Evolutionary conservation across 2,888 invertebrate species (phyloP).

Genomic region (Galerucella pusilla): DNA sequence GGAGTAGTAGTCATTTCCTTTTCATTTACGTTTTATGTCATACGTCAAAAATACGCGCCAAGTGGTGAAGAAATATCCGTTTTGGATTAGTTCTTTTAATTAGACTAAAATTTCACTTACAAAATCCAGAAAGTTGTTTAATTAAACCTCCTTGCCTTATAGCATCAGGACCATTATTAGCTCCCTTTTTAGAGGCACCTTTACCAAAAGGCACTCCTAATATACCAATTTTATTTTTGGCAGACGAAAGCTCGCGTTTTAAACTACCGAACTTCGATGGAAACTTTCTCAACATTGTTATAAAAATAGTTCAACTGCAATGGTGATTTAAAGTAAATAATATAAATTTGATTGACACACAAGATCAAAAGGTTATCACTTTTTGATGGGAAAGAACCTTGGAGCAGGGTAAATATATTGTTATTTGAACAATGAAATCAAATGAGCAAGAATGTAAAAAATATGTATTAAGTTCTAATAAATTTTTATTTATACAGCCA

Average conservation of each 20-base stretch:
- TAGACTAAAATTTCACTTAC: constrained; percentile 62
- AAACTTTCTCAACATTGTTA: constrained; percentile 16
- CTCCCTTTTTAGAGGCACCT: constrained; percentile 78
- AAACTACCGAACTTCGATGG: constrained; percentile 17
- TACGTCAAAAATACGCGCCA: too few relatives aligned
- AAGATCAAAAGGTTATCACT: constrained; percentile 22
- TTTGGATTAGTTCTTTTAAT: too few relatives aligned
- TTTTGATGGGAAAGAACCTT: background rate
- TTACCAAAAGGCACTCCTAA: constrained; percentile 85
- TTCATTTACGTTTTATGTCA: too few relatives aligned
- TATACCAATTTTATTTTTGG: constrained; percentile 71
- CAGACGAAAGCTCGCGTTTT: constrained; percentile 40
- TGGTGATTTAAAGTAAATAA: background rate
- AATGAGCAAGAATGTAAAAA: too few relatives aligned
- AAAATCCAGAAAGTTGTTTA: constrained; percentile 70
- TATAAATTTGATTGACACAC: background rate
- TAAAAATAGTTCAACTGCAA: background rate
- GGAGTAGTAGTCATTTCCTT: too few relatives aligned
- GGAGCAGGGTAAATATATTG: background rate
- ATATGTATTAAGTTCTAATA: too few relatives aligned
- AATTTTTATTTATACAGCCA: too few relatives aligned
- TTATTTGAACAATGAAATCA: background rate
- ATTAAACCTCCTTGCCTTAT: constrained; percentile 75
- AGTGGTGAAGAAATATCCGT: too few relatives aligned
- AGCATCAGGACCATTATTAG: constrained; percentile 74